These are phyloP conservation scores for Hylaeus anthracinus DNA, from an alignment of 1,140 invertebrate species.

Conservation along the genomic window DNA sequence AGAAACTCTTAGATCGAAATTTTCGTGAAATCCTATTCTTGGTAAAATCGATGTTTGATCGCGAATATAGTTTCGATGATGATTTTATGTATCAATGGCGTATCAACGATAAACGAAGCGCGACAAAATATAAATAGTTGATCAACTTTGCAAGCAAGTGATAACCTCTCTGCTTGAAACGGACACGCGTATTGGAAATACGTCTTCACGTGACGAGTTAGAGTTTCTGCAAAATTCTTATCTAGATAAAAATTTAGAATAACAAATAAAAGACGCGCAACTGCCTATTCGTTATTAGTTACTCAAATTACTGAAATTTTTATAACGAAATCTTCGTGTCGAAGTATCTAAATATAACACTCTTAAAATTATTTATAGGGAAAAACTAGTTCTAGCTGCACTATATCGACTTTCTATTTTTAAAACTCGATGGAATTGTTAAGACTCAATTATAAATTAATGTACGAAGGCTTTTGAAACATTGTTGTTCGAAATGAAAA, in stretches of 20 bases:
- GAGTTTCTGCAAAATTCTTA: too few relatives aligned
- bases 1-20: too few relatives aligned
- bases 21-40: too few relatives aligned
- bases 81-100: slow-evolving; percentile 20
- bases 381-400: neutral
- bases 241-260: too few relatives aligned
- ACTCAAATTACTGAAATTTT: too few relatives aligned
- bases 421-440: neutral
- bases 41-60: neutral
- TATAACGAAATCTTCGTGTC: too few relatives aligned
- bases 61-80: neutral
- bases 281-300: too few relatives aligned
- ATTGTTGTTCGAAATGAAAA: neutral
- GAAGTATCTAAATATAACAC: too few relatives aligned
- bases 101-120: slow-evolving; percentile 22
- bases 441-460: neutral
- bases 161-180: slow-evolving; percentile 41
- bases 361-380: neutral
- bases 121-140: slow-evolving; percentile 37
- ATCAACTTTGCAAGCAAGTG: slow-evolving; percentile 22
- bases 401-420: neutral
- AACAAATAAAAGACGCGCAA: too few relatives aligned
- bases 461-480: neutral
- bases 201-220: too few relatives aligned
- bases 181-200: slow-evolving; percentile 2